Conservation (phyloP, 1,140 invertebrate species). For the Drosophila santomea region DNA sequence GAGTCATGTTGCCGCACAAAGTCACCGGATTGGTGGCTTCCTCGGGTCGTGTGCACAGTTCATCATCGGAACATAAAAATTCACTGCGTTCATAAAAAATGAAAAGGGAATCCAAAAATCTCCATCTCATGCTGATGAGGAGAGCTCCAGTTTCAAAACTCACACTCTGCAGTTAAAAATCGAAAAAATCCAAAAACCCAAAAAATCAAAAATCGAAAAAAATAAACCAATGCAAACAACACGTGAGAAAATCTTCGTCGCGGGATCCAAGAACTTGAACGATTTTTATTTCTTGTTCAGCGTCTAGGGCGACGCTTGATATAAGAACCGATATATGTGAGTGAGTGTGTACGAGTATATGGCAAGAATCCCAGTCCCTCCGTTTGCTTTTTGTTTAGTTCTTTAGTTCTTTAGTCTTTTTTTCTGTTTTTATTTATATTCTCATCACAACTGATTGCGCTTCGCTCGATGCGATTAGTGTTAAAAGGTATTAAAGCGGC, state of each 20-base stretch:
- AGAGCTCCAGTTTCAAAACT: constrained; percentile 71
- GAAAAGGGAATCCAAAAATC: constrained; percentile 50
- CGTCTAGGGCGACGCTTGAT: constrained; percentile 68
- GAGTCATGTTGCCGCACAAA: constrained; percentile 72
- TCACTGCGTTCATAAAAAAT: constrained; percentile 75
- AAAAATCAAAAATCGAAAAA: constrained; percentile 60
- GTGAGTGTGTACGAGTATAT: constrained; percentile 16
- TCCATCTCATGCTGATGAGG: constrained; percentile 81
- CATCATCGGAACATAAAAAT: constrained; percentile 82
- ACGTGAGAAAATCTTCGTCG: constrained; percentile 78
- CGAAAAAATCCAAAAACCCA: constrained; percentile 63
- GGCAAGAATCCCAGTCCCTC: constrained; percentile 46
- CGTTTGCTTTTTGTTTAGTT: constrained; percentile 54
- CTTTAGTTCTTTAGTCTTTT: not conserved
- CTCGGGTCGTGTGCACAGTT: constrained; percentile 76
- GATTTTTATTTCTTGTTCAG: constrained; percentile 82
- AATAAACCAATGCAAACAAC: constrained; percentile 82
- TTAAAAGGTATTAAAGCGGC: constrained; percentile 83
- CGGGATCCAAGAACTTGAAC: constrained; percentile 75
- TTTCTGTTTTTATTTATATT: constrained; percentile 76
- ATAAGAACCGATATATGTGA: constrained; percentile 33
- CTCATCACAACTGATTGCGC: constrained; percentile 82
- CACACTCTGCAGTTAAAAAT: constrained; percentile 46
- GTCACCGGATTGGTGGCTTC: constrained; percentile 31
- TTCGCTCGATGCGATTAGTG: constrained; percentile 83